Conservation (phyloP, 2,113 vertebrate genomes). For the Heterotilapia buettikoferi region DNA sequence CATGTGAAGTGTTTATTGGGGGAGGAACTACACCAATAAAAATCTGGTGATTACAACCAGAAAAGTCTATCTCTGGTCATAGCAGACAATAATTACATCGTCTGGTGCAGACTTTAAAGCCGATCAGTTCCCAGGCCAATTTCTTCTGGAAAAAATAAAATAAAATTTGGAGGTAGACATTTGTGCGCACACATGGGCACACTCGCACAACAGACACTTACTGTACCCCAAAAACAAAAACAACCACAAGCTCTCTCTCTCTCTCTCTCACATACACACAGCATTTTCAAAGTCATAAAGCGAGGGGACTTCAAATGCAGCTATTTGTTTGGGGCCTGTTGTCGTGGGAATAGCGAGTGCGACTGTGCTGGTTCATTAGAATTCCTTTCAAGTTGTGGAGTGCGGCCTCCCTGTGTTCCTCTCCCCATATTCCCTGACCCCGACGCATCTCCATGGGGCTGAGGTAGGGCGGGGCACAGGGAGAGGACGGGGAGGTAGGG, state of each 20-base stretch:
- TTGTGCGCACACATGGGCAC: background rate
- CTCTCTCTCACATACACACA: conserved; percentile 27
- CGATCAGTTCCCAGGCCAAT: conserved; percentile 53
- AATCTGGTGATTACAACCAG: conserved; percentile 31
- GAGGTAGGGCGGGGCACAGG: conserved; percentile 65
- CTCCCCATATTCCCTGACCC: conserved; percentile 78
- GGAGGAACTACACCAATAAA: background rate
- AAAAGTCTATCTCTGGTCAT: conserved; percentile 43
- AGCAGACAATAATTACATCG: conserved; percentile 52
- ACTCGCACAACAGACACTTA: conserved; percentile 27
- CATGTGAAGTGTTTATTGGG: background rate
- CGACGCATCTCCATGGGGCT: conserved; percentile 66
- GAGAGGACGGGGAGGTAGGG: conserved; percentile 6
- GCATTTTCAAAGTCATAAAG: conserved; percentile 75
- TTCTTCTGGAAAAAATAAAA: background rate
- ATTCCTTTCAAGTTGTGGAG: conserved; percentile 80
- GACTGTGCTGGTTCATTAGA: conserved; percentile 77
- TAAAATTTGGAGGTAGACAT: conserved; percentile 29
- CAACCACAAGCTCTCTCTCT: conserved; percentile 23
- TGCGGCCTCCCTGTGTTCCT: conserved; percentile 74
- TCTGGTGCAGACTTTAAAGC: conserved; percentile 55
- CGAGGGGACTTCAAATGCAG: conserved; percentile 80
- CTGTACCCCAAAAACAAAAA: conserved; percentile 58
- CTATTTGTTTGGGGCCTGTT: conserved; percentile 81
- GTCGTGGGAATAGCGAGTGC: conserved; percentile 75